phyloP scores from a whole-genome alignment of 2,113 vertebrate species.

The Zingel zingel region DNA sequence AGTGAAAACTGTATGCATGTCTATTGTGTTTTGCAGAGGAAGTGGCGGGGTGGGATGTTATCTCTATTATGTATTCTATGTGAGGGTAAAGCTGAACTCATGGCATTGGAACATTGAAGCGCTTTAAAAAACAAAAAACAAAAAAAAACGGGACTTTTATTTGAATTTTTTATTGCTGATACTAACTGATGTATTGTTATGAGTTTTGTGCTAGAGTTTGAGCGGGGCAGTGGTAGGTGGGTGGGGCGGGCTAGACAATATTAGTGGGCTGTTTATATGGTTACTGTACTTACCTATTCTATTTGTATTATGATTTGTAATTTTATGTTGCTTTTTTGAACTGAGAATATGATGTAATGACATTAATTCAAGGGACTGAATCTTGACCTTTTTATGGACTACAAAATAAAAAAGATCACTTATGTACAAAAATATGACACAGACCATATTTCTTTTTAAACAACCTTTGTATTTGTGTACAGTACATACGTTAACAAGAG shows the following conservation, averaged over 20 bases:
- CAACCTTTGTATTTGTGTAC: background rate
- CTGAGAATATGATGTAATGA: slow-evolving; percentile 82
- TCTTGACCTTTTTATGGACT: slow-evolving; percentile 85
- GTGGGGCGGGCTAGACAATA: slow-evolving; percentile 64
- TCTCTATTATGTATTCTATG: slow-evolving; percentile 78
- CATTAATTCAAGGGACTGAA: slow-evolving; percentile 82
- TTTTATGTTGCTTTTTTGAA: slow-evolving; percentile 84
- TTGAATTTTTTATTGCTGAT: slow-evolving; percentile 75
- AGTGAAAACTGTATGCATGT: slow-evolving; percentile 82
- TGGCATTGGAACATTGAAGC: slow-evolving; percentile 73
- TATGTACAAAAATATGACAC: slow-evolving; percentile 76
- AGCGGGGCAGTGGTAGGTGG: slow-evolving; percentile 49
- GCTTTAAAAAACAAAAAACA: slow-evolving; percentile 65
- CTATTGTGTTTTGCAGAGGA: slow-evolving; percentile 80
- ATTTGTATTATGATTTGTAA: slow-evolving; percentile 85
- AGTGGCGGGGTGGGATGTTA: slow-evolving; percentile 65
- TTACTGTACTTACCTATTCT: slow-evolving; percentile 84
- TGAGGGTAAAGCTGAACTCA: slow-evolving; percentile 74
- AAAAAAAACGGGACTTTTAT: slow-evolving; percentile 55
- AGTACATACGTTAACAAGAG: background rate
- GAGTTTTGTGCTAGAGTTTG: slow-evolving; percentile 81
- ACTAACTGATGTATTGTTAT: slow-evolving; percentile 81
- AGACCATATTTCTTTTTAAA: slow-evolving; percentile 13
- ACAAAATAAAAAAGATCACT: slow-evolving; percentile 79
- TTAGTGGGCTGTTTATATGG: slow-evolving; percentile 82